Evolutionary conservation across 1,140 invertebrate species (phyloP), one percentile per base, ranked within the genome.

Genomic region (Aporrectodea caliginosa): DNA sequence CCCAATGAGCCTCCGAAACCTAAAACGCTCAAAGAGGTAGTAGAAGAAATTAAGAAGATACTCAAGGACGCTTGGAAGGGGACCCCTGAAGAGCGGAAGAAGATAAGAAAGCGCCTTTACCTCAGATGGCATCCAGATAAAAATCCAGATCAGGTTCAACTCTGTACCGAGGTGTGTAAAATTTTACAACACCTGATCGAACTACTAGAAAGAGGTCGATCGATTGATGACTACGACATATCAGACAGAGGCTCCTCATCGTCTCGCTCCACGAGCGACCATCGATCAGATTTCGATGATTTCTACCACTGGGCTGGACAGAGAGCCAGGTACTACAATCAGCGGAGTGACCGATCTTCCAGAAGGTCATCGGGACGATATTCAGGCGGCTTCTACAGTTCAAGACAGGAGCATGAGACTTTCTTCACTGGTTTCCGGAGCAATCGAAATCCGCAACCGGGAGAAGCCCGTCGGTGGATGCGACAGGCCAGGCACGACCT

Each of bases 111-210:
- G 34, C 43, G 78, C 43, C n/a, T 79, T 1, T 29, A 78, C 29
- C 35, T 81, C 16, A 81, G 78, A 74, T 81, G 78, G n/a, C n/a
- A n/a, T n/a, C n/a, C n/a, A n/a, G n/a, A n/a, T n/a, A n/a, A n/a
- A n/a, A n/a, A n/a, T n/a, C 34, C 35, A 29, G 84, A 81, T 0
- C 80, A 84, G 70, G 80, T 84, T 82, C 70, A 82, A 12, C 78
- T 84, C 32, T 82, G 82, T 43, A 84, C 79, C 0, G 79, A 83
- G 68, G 81, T 85, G 1, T 84, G 82, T 34, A 81, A 86, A 72
- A 80, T 81, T 69, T 74, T 82, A 27, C 75, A 82, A 27, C 75
- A 74, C 32, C 78, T 79, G 43, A 78, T 82, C 68, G 80, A 79
- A 68, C 35, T 68, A 72, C 79, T 78, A 12, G 78, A 71, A 71